Percentiles rank a stretch among this genome's conserved stretches.
These are phyloP conservation scores for Liodrosophila aerea DNA, from an alignment of 2,888 invertebrate genomes.

Conservation along the genomic window DNA sequence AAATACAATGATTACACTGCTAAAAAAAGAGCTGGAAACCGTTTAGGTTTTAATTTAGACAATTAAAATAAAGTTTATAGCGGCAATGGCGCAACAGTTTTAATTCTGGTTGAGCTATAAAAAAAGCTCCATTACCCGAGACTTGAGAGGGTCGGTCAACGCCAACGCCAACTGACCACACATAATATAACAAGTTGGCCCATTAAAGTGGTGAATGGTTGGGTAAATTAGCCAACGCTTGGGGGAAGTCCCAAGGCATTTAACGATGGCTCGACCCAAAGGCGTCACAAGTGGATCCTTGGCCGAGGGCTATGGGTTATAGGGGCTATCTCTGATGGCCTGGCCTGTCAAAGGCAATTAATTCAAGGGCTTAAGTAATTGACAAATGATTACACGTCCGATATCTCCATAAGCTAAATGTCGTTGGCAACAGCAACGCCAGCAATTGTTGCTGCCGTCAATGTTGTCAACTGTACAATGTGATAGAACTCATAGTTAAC, in stretches of 20 bases:
- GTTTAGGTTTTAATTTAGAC: background rate
- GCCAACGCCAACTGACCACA: constrained; percentile 32
- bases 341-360: constrained; percentile 57
- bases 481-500: constrained; percentile 2
- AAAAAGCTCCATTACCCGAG: constrained; percentile 17
- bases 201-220: constrained; percentile 41
- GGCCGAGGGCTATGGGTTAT: constrained; percentile 5
- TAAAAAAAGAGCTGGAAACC: background rate
- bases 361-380: constrained; percentile 71
- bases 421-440: constrained; percentile 30
- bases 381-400: constrained; percentile 71
- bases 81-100: constrained; percentile 32
- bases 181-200: constrained; percentile 16
- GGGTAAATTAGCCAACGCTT: constrained; percentile 55
- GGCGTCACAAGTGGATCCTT: constrained; percentile 7
- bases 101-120: constrained; percentile 30
- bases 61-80: constrained; percentile 30
- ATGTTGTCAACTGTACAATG: constrained; percentile 6
- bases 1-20: constrained; percentile 12
- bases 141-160: constrained; percentile 34
- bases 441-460: background rate
- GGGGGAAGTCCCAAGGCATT: constrained; percentile 15
- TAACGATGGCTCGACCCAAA: constrained; percentile 51
- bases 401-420: constrained; percentile 52
- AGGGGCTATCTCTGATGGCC: constrained; percentile 54